Evolutionary conservation across 2,113 vertebrate species (phyloP).

Genomic region (Myrmophylax atrothorax): DNA sequence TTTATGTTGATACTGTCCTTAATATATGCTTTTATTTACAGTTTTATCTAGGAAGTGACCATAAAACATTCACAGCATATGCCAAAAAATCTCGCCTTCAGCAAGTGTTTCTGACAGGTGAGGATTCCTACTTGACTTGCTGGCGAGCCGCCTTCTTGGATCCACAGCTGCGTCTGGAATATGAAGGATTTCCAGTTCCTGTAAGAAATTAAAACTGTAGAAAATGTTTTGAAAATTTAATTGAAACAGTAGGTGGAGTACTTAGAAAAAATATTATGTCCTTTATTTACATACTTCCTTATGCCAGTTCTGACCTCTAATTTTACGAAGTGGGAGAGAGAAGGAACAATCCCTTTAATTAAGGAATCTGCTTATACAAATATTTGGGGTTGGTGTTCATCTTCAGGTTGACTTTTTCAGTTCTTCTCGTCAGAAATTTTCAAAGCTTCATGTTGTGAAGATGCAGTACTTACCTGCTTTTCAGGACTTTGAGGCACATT

Average conservation of each 20-base stretch:
- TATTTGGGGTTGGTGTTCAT: neutral
- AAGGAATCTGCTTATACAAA: neutral
- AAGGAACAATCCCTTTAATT: neutral
- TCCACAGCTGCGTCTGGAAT: conserved; percentile 87
- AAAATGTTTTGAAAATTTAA: neutral
- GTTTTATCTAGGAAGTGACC: conserved; percentile 88
- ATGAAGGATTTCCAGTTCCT: conserved; percentile 83
- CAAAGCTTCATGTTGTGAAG: neutral
- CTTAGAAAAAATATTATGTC: neutral
- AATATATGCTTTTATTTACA: conserved; percentile 58
- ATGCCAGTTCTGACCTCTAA: neutral
- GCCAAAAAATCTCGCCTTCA: conserved; percentile 85
- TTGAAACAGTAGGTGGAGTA: neutral
- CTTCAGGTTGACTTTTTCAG: neutral
- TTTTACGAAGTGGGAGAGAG: neutral
- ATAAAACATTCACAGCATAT: conserved; percentile 77
- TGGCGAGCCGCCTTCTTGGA: conserved; percentile 85
- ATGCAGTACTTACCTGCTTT: neutral
- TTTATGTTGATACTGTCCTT: neutral
- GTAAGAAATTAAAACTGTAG: conserved; percentile 73
- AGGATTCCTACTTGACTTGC: conserved; percentile 75
- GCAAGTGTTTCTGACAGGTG: conserved; percentile 80
- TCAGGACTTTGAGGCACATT: neutral
- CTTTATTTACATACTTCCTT: neutral
- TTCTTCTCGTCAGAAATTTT: neutral